These are phyloP conservation scores for Lordiphosa collinella DNA, from an alignment of 1,140 invertebrate species.

Conservation along the genomic window DNA sequence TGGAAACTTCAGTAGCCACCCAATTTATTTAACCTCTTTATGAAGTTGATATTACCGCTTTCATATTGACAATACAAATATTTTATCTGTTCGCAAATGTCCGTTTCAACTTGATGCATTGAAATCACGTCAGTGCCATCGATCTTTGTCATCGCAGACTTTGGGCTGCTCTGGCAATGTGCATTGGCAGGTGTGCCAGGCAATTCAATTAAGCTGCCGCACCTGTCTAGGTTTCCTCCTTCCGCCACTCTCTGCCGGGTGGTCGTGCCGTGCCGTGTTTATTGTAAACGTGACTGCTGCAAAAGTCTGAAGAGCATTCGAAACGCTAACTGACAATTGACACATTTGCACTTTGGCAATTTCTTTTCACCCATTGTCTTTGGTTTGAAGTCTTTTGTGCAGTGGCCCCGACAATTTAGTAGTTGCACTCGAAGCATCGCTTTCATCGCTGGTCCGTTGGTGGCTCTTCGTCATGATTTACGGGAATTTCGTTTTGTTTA, in stretches of 20 bases:
- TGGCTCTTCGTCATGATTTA: constrained; percentile 53
- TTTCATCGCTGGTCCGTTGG: constrained; percentile 8
- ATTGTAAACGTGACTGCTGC: constrained; percentile 62
- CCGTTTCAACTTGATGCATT: not conserved
- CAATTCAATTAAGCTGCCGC: constrained; percentile 69
- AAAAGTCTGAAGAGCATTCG: constrained; percentile 51
- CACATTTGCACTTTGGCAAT: constrained; percentile 71
- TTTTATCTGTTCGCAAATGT: not conserved
- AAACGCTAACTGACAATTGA: constrained; percentile 67
- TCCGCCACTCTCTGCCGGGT: constrained; percentile 16
- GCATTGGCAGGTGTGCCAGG: constrained; percentile 20
- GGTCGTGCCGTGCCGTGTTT: constrained; percentile 35
- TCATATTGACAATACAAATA: not conserved
- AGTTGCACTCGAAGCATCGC: constrained; percentile 32
- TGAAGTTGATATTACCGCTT: not conserved
- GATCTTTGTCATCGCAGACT: constrained; percentile 55
- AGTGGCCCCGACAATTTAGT: constrained; percentile 6
- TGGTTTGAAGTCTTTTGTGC: constrained; percentile 16
- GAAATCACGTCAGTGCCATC: constrained; percentile 30
- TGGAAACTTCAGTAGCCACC: too few relatives aligned
- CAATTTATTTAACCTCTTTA: too few relatives aligned
- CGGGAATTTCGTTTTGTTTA: constrained; percentile 61
- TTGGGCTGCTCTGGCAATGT: constrained; percentile 39
- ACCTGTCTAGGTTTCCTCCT: constrained; percentile 19
- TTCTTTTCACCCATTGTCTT: constrained; percentile 43